Evolutionary conservation across 2,113 vertebrate species (phyloP).

Genomic region (Sylvietta virens): DNA sequence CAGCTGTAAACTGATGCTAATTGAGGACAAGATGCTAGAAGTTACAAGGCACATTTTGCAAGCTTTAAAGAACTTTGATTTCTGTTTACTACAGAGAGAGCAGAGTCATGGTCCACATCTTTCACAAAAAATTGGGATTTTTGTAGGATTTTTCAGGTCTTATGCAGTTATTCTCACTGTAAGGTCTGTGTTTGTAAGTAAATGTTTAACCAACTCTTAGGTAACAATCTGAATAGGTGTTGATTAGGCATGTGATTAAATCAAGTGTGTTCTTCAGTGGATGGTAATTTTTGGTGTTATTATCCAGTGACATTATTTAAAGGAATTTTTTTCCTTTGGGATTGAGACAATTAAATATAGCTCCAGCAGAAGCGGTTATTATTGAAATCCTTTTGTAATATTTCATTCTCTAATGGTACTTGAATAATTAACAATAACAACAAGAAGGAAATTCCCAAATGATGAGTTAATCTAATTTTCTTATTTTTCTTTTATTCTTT

Average conservation of each 20-base stretch:
- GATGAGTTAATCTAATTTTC: neutral
- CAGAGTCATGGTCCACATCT: neutral
- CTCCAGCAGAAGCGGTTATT: neutral
- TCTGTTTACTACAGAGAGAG: neutral
- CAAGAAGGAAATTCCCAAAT: neutral
- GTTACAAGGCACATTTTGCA: neutral
- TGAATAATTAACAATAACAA: neutral
- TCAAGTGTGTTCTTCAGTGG: neutral
- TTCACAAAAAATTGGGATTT: neutral
- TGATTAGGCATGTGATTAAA: neutral
- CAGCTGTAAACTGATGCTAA: slow-evolving; percentile 32
- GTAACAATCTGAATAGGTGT: neutral
- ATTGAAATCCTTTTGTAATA: neutral
- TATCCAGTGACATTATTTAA: neutral
- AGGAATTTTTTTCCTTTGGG: neutral
- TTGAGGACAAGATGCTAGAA: slow-evolving; percentile 27
- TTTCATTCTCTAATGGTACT: neutral
- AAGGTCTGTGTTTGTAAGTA: neutral
- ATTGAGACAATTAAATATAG: neutral
- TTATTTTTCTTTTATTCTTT: neutral
- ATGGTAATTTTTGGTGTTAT: neutral
- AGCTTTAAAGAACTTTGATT: slow-evolving; percentile 9
- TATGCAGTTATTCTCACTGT: neutral
- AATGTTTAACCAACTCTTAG: neutral
- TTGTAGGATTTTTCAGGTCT: neutral